Evolutionary conservation across 2,113 vertebrate species (phyloP).

Genomic region (Podarcis raffonei): DNA sequence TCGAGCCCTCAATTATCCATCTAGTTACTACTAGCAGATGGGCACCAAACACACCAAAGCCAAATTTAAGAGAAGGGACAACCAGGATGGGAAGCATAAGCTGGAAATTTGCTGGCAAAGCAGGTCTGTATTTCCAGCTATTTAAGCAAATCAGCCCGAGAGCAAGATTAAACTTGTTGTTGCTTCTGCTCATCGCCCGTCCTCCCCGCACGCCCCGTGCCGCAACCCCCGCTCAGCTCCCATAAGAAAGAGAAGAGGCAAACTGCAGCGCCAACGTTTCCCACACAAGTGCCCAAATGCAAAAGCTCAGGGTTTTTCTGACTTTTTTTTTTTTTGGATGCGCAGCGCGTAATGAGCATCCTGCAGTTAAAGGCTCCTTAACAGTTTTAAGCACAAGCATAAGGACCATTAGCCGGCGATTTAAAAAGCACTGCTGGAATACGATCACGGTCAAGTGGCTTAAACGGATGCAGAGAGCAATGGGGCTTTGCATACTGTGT

Average conservation of each 20-base stretch:
- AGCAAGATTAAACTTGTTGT: conserved; percentile 52
- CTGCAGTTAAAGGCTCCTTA: conserved; percentile 1
- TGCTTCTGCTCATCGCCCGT: conserved; percentile 21
- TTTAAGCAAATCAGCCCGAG: conserved; percentile 52
- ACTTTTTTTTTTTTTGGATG: neutral
- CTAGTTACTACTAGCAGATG: conserved; percentile 75
- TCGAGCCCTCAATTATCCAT: conserved; percentile 63
- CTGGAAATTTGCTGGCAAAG: conserved; percentile 61
- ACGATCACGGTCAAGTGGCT: neutral
- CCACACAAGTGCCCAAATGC: neutral
- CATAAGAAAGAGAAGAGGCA: neutral
- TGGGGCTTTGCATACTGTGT: neutral
- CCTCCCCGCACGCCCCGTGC: neutral
- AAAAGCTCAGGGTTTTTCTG: conserved; percentile 14
- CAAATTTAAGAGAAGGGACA: conserved; percentile 71
- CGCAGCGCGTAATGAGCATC: neutral
- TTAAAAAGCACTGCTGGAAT: neutral
- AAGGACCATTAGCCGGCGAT: conserved; percentile 28
- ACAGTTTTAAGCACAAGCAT: neutral
- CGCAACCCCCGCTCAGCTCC: neutral
- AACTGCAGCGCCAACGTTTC: neutral
- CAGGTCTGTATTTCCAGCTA: conserved; percentile 43
- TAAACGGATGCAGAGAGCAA: neutral
- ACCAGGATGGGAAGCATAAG: conserved; percentile 55
- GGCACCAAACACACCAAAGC: conserved; percentile 57